Base-by-base conservation (phyloP, 2,113 vertebrate genomes). In the Grammomys surdaster region DNA sequence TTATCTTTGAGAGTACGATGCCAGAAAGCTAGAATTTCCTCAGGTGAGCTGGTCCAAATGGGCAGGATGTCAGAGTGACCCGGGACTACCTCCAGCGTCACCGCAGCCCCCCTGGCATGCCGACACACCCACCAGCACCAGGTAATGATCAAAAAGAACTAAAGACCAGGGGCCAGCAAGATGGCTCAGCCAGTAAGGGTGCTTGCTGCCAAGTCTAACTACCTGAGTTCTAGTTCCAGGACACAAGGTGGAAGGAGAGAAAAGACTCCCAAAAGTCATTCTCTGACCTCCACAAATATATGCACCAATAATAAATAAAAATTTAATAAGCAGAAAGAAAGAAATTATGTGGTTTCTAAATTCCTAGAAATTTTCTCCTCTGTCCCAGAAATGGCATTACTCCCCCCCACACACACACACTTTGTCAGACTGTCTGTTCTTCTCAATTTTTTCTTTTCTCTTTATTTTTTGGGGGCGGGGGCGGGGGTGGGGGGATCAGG, bases 401-500 rank as follows among this genome's bases (percentile, higher is more conserved):
- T 7, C 48, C 48, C 7, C 48, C 76, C 48, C 28, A 14, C 48
- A 28, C 9, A 24, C 5, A 65, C 63, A 26, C 63, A 65, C 48
- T 19, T 31, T 51, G 48, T 54, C 48, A 80, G 28, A 56, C 31
- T 54, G 36, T 51, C 48, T 16, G 31, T 19, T 54, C 51, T 51
- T 54, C 78, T 81, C 78, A 36, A 33, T 56, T 33, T 78, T 46
- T 51, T 17, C 16, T 7, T n/a, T 54, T 13, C 20, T 33, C 9
- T 17, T 1, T 51, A 17, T 80, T 33, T 51, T 51, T 73, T 40
- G 72, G 10, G 72, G 36, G 5, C 1, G 72, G 3, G 48, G 48
- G 5, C 5, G 6, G 7, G 8, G 36, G 3, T 3, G 9, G 19
- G n/a, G 19, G 24, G 5, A 2, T 5, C 28, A 51, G 76, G 26